A percentile compares a stretch with the other conserved stretches of the same genome.
phyloP scores from a whole-genome alignment of 2,888 invertebrate genomes.

The Cheilosia variabilis region DNA sequence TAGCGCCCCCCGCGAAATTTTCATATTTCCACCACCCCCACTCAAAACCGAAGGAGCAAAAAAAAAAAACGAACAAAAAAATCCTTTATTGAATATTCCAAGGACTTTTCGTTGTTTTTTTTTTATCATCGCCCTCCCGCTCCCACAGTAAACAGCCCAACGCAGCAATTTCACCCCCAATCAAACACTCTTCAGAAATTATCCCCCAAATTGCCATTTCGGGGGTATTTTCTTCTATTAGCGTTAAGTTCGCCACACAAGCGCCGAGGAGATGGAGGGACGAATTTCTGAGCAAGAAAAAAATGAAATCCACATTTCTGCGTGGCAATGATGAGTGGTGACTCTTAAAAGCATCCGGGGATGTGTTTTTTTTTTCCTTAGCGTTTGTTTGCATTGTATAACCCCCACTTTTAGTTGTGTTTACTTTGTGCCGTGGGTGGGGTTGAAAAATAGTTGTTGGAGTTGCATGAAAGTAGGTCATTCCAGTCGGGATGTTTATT shows the following conservation, averaged over 20 bases:
- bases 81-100: conserved; percentile 72
- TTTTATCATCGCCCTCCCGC: neutral
- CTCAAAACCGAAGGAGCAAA: neutral
- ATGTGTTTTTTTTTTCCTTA: conserved; percentile 33
- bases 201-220: conserved; percentile 72
- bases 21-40: conserved; percentile 57
- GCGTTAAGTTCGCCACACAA: conserved; percentile 47
- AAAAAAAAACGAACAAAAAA: conserved; percentile 10
- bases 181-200: conserved; percentile 73
- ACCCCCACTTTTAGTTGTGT: conserved; percentile 44
- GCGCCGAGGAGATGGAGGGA: conserved; percentile 5
- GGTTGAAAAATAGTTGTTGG: neutral
- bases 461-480: conserved; percentile 63
- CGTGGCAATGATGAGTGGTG: conserved; percentile 74
- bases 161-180: conserved; percentile 72
- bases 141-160: conserved; percentile 58
- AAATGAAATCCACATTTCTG: conserved; percentile 44
- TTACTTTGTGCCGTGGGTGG: conserved; percentile 28
- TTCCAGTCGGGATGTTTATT: conserved; percentile 30
- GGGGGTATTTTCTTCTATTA: conserved; percentile 70
- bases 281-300: neutral
- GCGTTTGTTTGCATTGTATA: conserved; percentile 43
- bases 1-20: conserved; percentile 59
- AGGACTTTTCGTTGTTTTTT: conserved; percentile 55
- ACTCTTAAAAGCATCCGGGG: conserved; percentile 71